Evolutionary conservation across 2,113 vertebrate genomes (phyloP).

Genomic region (Labeo rohita): DNA sequence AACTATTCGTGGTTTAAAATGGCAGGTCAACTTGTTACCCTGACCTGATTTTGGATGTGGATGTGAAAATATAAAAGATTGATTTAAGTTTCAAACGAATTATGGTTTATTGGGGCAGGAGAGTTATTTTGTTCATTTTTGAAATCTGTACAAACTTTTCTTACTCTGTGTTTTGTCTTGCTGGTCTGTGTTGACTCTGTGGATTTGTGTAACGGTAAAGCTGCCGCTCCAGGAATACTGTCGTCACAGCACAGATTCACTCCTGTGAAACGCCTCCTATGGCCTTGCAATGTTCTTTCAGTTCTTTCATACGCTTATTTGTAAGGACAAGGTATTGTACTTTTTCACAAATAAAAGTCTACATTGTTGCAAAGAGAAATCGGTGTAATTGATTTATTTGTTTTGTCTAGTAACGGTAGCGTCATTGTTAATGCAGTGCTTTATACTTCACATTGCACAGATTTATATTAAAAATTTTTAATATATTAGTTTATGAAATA

Average conservation of each 20-base stretch:
- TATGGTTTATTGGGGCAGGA: conserved; percentile 6
- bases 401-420: not conserved
- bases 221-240: conserved; percentile 40
- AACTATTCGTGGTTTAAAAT: conserved; percentile 4
- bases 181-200: conserved; percentile 52
- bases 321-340: conserved; percentile 63
- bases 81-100: conserved; percentile 27
- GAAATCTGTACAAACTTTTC: conserved; percentile 42
- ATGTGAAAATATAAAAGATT: conserved; percentile 26
- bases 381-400: not conserved
- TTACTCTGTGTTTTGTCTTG: conserved; percentile 55
- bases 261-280: conserved; percentile 41
- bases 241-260: conserved; percentile 46
- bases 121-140: conserved; percentile 43
- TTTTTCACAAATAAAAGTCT: conserved; percentile 66
- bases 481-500: too few relatives aligned
- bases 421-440: not conserved
- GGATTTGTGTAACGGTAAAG: conserved; percentile 38
- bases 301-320: conserved; percentile 64
- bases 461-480: too few relatives aligned
- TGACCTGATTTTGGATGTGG: conserved; percentile 28
- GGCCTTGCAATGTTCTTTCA: conserved; percentile 46
- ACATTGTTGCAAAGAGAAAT: conserved; percentile 52
- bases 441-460: not conserved
- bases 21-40: not conserved